These are phyloP conservation scores for Arrhopalites spinosus DNA, from an alignment of 2,888 invertebrate species.

Conservation along the genomic window DNA sequence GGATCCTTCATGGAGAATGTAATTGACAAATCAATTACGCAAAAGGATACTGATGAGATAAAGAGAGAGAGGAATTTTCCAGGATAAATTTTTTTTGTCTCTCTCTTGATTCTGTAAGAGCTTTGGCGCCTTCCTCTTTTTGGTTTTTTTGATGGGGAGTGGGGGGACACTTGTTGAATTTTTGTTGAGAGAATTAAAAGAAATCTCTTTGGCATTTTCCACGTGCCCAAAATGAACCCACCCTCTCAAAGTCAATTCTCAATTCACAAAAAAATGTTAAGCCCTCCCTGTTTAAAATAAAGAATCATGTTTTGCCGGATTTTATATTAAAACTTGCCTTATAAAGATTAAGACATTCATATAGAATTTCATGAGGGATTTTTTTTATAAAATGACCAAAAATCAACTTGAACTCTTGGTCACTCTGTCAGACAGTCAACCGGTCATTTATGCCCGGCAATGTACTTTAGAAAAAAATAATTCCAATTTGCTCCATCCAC, in stretches of 20 bases:
- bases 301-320: too few species aligned
- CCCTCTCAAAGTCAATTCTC: too few species aligned
- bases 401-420: neutral
- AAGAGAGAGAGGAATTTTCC: slow-evolving; percentile 24
- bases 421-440: slow-evolving; percentile 2
- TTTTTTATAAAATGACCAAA: neutral
- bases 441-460: neutral
- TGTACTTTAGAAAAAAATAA: too few species aligned
- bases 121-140: slow-evolving; percentile 34
- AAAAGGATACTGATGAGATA: slow-evolving; percentile 26
- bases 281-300: too few species aligned
- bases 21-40: slow-evolving; percentile 50
- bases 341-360: too few species aligned
- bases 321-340: too few species aligned
- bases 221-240: neutral
- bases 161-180: too few species aligned
- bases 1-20: slow-evolving; percentile 44
- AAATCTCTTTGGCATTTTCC: neutral
- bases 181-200: too few species aligned
- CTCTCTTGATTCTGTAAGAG: slow-evolving; percentile 21
- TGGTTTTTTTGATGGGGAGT: too few species aligned
- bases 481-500: neutral
- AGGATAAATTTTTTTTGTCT: slow-evolving; percentile 18
- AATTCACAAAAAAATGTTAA: too few species aligned
- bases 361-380: too few species aligned